Evolutionary conservation across 2,888 invertebrate species (phyloP), one percentile per base, ranked within the genome.

Genomic region (Ethmia dodecea): DNA sequence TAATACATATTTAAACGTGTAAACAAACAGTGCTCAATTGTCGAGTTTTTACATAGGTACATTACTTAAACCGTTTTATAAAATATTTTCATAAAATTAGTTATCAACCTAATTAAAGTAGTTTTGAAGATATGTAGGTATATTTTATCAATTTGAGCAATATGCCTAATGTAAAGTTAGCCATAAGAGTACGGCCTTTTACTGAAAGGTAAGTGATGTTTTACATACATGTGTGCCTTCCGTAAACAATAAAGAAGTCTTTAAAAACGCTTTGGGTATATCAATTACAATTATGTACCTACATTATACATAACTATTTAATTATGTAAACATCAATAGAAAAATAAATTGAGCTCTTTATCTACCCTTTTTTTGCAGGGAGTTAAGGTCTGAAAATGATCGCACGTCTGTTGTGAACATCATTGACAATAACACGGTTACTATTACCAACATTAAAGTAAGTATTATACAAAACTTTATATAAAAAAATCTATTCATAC

Each of bases 161-260:
- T 37, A 91, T 91, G 91, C 88, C 89, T 24, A 88, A 88, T 49
- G 88, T 91, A 33, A 91, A 90, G 62, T 88, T 91, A 54, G 90
- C 89, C 11, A 87, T 91, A 33, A 76, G 91, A 51, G 87, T 91
- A 15, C 79, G 91, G 46, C 91, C 91, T 9, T 84, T 91, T 57
- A 90, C 90, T 13, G 86, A 88, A 45, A 89, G 89, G 91, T 90
- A 73, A 76, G 83, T 60, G 38, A 8, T 12, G n/a, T 22, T 22
- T 22, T 20, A 20, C n/a, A n/a, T n/a, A n/a, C n/a, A n/a, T n/a
- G n/a, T n/a, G n/a, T n/a, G n/a, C n/a, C n/a, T n/a, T n/a, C n/a
- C n/a, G n/a, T n/a, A n/a, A n/a, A n/a, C n/a, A n/a, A n/a, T n/a
- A n/a, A n/a, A n/a, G n/a, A n/a, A n/a, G n/a, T n/a, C n/a, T n/a